Evolutionary conservation across 2,888 invertebrate species (phyloP), one percentile per base, ranked within the genome.

Genomic region (Cephus nigrinus): DNA sequence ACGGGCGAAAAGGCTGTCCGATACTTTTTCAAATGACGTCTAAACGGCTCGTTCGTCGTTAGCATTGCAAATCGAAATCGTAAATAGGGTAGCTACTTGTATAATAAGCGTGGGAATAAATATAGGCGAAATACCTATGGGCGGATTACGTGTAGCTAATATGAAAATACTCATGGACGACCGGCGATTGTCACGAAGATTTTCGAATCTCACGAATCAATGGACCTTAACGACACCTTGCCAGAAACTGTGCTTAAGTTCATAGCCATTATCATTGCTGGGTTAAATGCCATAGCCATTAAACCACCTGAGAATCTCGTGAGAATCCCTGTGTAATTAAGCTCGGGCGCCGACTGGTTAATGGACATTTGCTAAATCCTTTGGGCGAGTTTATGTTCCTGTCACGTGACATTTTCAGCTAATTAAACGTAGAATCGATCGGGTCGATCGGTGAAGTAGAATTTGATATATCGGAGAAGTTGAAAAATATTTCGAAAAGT

Each of bases 61-160:
- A 89, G 88, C 88, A 89, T 87, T 86, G 87, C 89, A 87, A 86
- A 87, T 80, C 81, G 80, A 82, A 83, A 83, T 82, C 76, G 80
- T 83, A 85, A 85, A 86, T 83, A 85, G 80, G 74, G 75, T 76
- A 74, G 69, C 40, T 31, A 68, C 69, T 12, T 34, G 36, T 69
- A 69, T 23, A 15, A 23, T 55, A 12, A 55, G 11, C 33, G 11
- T 72, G 30, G 68, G 73, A 76, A 68, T 74, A 79, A 75, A 69
- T 76, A 36, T 34, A 73, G 15, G 55, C 4, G 5, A 5, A 15
- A 1, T 74, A 78, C 75, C 74, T 69, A 36, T 40, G 40, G n/a
- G 5, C 4, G 9, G 2, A 9, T 2, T 5, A 15, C 5, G 4
- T 1, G 55, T 55, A 11, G 35, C 35, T 35, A 9, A 23, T 55